These are phyloP conservation scores for Pachyseris speciosa DNA, from an alignment of 64 coral and sea anemone species.

Conservation along the genomic window DNA sequence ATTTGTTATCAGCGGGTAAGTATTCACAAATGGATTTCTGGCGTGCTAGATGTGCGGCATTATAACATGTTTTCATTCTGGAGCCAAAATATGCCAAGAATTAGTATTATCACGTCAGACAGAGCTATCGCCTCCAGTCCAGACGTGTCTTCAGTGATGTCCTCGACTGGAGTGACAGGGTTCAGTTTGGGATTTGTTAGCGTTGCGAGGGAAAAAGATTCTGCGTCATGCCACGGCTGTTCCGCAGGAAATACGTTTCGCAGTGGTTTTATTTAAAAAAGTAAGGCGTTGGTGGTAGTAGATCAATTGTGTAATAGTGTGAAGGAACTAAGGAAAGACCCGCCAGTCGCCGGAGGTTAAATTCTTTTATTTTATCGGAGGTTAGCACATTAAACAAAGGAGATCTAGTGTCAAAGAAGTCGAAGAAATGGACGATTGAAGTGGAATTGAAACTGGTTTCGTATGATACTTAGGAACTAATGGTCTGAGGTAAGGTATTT, in stretches of 20 bases:
- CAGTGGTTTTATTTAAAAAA: background rate
- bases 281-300: background rate
- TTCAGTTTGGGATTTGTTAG: background rate
- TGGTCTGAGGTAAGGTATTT: background rate
- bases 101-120: conserved; percentile 19
- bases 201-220: background rate
- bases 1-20: too few species aligned
- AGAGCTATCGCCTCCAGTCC: background rate
- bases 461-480: background rate
- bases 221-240: background rate
- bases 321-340: background rate
- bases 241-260: conserved; percentile 44
- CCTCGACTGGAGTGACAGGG: background rate
- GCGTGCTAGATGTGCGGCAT: too few species aligned
- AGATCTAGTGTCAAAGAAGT: background rate
- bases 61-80: background rate
- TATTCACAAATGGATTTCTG: too few species aligned
- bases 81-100: background rate
- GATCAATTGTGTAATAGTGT: background rate
- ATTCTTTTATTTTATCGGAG: background rate
- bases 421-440: background rate
- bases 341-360: background rate
- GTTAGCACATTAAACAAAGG: background rate
- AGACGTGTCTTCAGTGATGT: background rate
- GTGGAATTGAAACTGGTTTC: background rate